Evolutionary conservation across 2,113 vertebrate genomes (phyloP), one percentile per base, ranked within the genome.

Genomic region (Leptosomus discolor): DNA sequence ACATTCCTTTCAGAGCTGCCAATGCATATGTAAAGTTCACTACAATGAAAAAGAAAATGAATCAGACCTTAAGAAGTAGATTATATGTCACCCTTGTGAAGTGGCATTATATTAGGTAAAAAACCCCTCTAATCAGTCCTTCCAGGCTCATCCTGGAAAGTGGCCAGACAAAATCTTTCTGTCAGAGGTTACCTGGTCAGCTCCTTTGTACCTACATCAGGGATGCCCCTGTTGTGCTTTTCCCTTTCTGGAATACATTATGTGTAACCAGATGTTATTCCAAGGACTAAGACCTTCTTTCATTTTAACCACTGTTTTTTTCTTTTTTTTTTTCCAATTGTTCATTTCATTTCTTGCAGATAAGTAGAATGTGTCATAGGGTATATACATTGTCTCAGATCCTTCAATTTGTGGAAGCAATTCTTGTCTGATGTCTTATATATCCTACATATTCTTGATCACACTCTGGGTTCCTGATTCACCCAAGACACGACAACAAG

Each of bases 401-500:
- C 34, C 19, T 71, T 64, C 20, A 54, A 15, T 46, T 54, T 48
- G 19, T 45, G 23, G 32, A 69, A 89, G n/a, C 3, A 75, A 17
- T n/a, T 56, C 32, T 43, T 61, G 41, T 79, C n/a, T 53, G 36
- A 18, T 64, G 5, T 39, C 50, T 77, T 29, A 48, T 12, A 14
- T 41, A 64, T 43, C 24, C 16, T 65, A 21, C 12, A 4, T 60
- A 29, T 65, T 58, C 39, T 60, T 67, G 26, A 46, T 43, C 36
- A 80, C 41, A n/a, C 8, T 94, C 9, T 74, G 26, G 4, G 11
- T 56, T 92, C 45, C 32, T 60, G 4, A 45, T 50, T 87, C 32
- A 69, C 12, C 14, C 45, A 73, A 77, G 32, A 67, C 0, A 2
- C 0, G 0, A 43, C 7, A 70, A 46, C 3, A 79, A 71, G 15